A percentile compares a stretch with the other conserved stretches of the same genome.
phyloP scores from a whole-genome alignment of 2,888 invertebrate genomes.

The Asteroscopus sphinx region DNA sequence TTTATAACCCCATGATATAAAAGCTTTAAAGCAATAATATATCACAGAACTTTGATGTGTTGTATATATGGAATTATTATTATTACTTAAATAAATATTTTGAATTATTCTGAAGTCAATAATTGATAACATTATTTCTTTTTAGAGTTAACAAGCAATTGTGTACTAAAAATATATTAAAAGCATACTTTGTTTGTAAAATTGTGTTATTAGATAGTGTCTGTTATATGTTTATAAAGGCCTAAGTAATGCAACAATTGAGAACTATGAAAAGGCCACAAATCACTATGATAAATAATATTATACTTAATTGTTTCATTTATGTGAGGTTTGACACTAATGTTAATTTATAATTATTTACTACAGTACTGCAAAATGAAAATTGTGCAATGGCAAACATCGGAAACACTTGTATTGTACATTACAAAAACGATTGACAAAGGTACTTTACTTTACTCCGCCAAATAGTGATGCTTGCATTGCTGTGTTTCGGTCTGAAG shows the following conservation, averaged over 20 bases:
- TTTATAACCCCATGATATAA: constrained; percentile 39
- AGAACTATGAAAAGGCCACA: constrained; percentile 47
- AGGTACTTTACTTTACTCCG: too few species aligned
- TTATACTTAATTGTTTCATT: constrained; percentile 27
- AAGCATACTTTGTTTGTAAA: constrained; percentile 39
- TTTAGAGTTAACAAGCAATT: constrained; percentile 32
- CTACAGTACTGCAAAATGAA: too few species aligned
- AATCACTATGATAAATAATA: constrained; percentile 30
- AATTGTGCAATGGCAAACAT: too few species aligned
- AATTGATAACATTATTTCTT: constrained; percentile 27
- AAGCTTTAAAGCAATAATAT: constrained; percentile 58
- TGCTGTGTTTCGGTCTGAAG: too few species aligned
- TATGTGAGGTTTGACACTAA: constrained; percentile 29
- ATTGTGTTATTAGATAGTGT: constrained; percentile 40
- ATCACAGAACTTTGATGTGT: constrained; percentile 45
- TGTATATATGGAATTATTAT: constrained; percentile 46
- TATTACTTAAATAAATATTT: constrained; percentile 51
- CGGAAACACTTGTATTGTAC: too few species aligned
- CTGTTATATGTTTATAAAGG: constrained; percentile 45
- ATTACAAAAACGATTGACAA: too few species aligned
- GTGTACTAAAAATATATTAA: constrained; percentile 24
- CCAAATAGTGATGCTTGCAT: too few species aligned
- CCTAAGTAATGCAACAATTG: constrained; percentile 40
- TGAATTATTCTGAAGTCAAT: constrained; percentile 47
- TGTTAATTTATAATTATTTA: not conserved